phyloP scores from a whole-genome alignment of 2,797 vertebrate genomes.

The Acropternis orthonyx region DNA sequence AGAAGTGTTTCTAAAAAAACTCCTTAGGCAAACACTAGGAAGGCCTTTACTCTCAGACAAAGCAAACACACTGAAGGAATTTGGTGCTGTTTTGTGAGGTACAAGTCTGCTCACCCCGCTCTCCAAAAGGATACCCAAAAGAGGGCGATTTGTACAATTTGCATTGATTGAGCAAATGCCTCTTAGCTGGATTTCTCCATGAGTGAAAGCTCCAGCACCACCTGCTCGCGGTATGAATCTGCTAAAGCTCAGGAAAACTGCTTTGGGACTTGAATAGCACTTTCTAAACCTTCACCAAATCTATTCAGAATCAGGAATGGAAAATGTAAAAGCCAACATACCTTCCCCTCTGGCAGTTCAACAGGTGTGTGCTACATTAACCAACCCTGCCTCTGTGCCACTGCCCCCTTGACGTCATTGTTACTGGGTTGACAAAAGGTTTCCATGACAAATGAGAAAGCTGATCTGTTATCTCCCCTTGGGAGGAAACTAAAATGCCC shows the following conservation, averaged over 20 bases:
- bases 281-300: background rate
- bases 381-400: background rate
- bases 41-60: background rate
- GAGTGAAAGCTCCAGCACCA: background rate
- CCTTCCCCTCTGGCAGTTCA: constrained; percentile 56
- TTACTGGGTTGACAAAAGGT: constrained; percentile 68
- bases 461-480: constrained; percentile 60
- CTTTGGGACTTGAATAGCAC: background rate
- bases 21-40: background rate
- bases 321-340: constrained; percentile 54
- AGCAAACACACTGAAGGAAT: background rate
- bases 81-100: background rate
- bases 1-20: background rate
- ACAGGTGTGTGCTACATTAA: constrained; percentile 63
- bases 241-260: background rate
- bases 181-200: background rate
- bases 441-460: constrained; percentile 71
- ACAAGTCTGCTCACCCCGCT: background rate
- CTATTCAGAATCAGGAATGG: background rate
- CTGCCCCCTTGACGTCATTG: constrained; percentile 65
- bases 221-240: background rate
- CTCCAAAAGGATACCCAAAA: background rate
- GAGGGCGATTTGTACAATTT: background rate
- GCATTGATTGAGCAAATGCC: background rate
- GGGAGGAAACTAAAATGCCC: constrained; percentile 35